Conservation (phyloP, 2,888 invertebrate genomes). For the Platycnemis pennipes region DNA sequence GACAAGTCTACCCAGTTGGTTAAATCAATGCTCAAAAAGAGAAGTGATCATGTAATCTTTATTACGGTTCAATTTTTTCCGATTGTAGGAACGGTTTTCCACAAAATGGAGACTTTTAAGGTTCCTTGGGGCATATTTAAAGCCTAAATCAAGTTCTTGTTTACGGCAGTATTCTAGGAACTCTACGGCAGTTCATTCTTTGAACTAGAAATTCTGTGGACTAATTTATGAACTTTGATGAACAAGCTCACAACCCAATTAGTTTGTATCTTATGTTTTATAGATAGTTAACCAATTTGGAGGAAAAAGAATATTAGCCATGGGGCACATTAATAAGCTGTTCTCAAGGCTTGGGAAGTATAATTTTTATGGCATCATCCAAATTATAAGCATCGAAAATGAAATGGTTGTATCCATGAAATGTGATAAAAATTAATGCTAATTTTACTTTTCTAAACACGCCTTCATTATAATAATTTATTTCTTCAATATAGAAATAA, state of each 20-base stretch:
- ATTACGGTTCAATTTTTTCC: neutral
- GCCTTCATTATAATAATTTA: no score
- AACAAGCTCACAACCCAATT: neutral
- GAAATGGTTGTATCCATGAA: no score
- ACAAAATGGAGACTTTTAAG: neutral
- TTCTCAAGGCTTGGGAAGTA: no score
- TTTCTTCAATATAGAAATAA: no score
- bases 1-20: slow-evolving; percentile 2
- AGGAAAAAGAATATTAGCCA: no score
- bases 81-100: neutral
- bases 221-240: neutral
- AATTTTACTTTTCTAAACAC: no score
- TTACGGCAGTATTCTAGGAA: neutral
- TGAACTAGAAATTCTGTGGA: neutral
- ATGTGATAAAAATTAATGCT: no score
- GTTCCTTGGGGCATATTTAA: neutral
- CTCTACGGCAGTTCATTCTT: neutral
- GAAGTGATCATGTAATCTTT: neutral
- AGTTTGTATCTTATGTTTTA: no score
- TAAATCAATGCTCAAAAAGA: neutral
- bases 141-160: neutral
- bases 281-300: no score
- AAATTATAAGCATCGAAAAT: no score
- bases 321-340: no score
- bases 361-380: no score